These are phyloP conservation scores for Naso thynnoides DNA, from an alignment of 2,797 vertebrate species.

Conservation along the genomic window DNA sequence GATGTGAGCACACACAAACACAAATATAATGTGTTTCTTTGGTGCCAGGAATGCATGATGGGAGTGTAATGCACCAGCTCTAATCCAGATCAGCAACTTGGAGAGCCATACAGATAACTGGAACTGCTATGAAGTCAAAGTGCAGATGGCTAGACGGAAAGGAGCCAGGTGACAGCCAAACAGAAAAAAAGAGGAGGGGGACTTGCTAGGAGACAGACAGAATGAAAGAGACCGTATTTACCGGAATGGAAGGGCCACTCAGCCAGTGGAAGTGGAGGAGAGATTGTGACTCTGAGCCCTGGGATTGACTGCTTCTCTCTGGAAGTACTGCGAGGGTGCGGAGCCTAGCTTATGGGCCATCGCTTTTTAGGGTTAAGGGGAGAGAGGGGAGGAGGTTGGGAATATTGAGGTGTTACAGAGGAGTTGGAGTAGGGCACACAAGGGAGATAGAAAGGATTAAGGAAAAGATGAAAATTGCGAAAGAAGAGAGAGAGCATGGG, in stretches of 20 bases:
- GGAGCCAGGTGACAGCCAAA: slow-evolving; percentile 38
- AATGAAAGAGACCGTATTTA: slow-evolving; percentile 83
- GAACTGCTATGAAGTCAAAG: slow-evolving; percentile 26
- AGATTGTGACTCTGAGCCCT: slow-evolving; percentile 82
- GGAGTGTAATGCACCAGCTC: slow-evolving; percentile 27
- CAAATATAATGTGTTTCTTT: slow-evolving; percentile 17
- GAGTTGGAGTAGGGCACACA: slow-evolving; percentile 66
- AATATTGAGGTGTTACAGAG: slow-evolving; percentile 58
- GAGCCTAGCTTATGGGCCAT: slow-evolving; percentile 85
- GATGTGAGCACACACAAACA: slow-evolving; percentile 9
- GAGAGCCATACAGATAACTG: slow-evolving; percentile 8
- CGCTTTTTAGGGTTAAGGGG: slow-evolving; percentile 65
- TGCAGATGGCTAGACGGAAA: slow-evolving; percentile 36
- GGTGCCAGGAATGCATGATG: slow-evolving; percentile 15
- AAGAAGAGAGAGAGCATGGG: slow-evolving; percentile 58
- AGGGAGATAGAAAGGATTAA: slow-evolving; percentile 65
- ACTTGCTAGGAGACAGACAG: slow-evolving; percentile 55
- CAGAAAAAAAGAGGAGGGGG: slow-evolving; percentile 24
- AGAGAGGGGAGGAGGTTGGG: slow-evolving; percentile 40
- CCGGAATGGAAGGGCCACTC: slow-evolving; percentile 82
- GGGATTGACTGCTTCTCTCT: slow-evolving; percentile 86
- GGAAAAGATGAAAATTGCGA: slow-evolving; percentile 71
- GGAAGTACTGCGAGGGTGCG: slow-evolving; percentile 86
- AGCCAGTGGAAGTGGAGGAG: slow-evolving; percentile 86
- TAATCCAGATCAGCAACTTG: slow-evolving; percentile 4